These are phyloP conservation scores for Oncorhynchus keta DNA, from an alignment of 2,113 vertebrate genomes.

Conservation along the genomic window DNA sequence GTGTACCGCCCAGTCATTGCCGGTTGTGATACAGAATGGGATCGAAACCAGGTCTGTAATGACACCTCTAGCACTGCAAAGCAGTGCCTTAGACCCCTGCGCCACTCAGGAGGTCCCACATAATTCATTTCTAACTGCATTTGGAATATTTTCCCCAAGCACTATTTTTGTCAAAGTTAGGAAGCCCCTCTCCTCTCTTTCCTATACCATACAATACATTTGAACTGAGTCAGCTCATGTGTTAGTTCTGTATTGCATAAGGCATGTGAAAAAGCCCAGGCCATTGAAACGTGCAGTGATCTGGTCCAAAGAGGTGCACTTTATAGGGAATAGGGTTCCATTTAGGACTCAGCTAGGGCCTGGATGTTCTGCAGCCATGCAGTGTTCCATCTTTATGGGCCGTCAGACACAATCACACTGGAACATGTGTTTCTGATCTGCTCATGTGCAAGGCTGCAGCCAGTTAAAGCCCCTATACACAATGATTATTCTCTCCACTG, in stretches of 20 bases:
- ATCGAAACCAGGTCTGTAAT: too few species aligned
- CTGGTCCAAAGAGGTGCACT: too few species aligned
- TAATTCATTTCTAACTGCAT: background rate
- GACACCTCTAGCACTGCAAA: constrained; percentile 28
- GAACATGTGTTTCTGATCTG: constrained; percentile 68
- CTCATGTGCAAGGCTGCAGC: constrained; percentile 57
- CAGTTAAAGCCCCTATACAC: constrained; percentile 57
- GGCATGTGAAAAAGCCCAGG: constrained; percentile 28
- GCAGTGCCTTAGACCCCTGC: too few species aligned
- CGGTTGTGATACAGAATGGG: too few species aligned
- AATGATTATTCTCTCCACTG: constrained; percentile 51
- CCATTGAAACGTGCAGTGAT: constrained; percentile 49
- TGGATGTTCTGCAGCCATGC: constrained; percentile 37
- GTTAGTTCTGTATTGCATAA: constrained; percentile 59
- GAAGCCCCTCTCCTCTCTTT: constrained; percentile 2
- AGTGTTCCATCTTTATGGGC: constrained; percentile 44
- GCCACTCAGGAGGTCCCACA: too few species aligned
- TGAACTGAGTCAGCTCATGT: constrained; percentile 51
- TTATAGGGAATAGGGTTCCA: background rate
- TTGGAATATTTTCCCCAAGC: background rate
- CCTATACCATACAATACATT: constrained; percentile 32
- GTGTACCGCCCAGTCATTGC: too few species aligned
- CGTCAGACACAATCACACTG: constrained; percentile 58
- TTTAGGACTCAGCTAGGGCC: background rate
- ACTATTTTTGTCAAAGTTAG: background rate